Evolutionary conservation across 2,797 vertebrate species (phyloP).

Genomic region (Acanthornis magna): DNA sequence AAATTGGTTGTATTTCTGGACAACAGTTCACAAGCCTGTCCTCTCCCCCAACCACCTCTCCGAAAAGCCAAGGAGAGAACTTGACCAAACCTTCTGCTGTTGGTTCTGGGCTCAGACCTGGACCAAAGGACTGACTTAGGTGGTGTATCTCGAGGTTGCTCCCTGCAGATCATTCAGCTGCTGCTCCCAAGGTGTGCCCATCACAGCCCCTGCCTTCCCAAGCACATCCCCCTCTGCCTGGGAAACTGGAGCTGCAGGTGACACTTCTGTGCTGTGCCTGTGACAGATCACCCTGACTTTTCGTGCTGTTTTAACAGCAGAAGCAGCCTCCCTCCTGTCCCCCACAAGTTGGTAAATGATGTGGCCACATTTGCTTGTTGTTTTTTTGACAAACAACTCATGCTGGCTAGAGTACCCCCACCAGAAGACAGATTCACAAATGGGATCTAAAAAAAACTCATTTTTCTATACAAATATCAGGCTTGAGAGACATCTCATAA

Average conservation of each 20-base stretch:
- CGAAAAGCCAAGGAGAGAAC: background rate
- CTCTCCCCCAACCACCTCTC: background rate
- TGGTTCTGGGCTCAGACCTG: background rate
- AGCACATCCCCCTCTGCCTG: background rate
- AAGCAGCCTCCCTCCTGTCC: background rate
- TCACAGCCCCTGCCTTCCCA: background rate
- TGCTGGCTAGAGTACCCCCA: background rate
- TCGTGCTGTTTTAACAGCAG: background rate
- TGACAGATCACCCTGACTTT: background rate
- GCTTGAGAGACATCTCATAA: background rate
- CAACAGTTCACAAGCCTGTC: background rate
- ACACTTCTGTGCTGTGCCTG: background rate
- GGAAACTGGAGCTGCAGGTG: background rate
- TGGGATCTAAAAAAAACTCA: background rate
- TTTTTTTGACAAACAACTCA: slow-evolving; percentile 7
- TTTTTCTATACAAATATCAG: slow-evolving; percentile 21
- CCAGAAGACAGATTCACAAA: background rate
- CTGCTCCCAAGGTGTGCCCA: background rate
- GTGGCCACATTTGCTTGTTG: background rate
- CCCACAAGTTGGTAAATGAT: background rate
- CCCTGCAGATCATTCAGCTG: background rate
- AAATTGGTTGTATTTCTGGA: background rate
- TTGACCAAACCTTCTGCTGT: background rate
- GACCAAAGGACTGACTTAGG: background rate
- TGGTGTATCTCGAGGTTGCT: background rate